A percentile compares a stretch with the other conserved stretches of the same genome.
Evolutionary conservation across 2,113 vertebrate genomes (phyloP).

Genomic region (Turnix velox): DNA sequence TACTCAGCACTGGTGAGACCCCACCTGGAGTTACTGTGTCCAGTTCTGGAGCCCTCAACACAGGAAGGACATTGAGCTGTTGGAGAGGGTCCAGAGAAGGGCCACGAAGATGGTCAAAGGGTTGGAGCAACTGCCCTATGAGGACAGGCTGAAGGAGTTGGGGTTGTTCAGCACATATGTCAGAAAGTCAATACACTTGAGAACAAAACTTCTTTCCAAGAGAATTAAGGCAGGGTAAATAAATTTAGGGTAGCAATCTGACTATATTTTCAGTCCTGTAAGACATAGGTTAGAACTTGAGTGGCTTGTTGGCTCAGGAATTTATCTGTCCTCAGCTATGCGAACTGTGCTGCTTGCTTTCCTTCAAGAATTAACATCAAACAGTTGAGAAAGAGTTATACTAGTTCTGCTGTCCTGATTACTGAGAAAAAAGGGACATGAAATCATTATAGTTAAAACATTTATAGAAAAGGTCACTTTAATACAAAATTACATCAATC

Average conservation of each 20-base stretch:
- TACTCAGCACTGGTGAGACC: too few species aligned
- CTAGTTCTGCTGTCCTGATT: conserved; percentile 69
- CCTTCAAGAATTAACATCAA: conserved; percentile 70
- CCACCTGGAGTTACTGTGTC: too few species aligned
- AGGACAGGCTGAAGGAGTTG: too few species aligned
- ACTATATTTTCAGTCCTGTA: not conserved
- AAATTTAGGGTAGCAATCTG: not conserved
- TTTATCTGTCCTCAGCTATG: not conserved
- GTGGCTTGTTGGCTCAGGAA: not conserved
- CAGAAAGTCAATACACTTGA: not conserved
- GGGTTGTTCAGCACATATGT: too few species aligned
- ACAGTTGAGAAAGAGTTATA: conserved; percentile 69
- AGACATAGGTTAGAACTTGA: too few species aligned
- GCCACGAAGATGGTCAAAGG: too few species aligned
- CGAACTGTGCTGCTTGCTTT: conserved; percentile 60
- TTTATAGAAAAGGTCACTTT: conserved; percentile 88
- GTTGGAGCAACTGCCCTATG: too few species aligned
- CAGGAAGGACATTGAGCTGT: too few species aligned
- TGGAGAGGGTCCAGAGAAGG: too few species aligned
- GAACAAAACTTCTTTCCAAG: not conserved
- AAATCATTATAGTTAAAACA: conserved; percentile 92
- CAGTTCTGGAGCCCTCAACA: too few species aligned
- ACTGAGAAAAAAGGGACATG: conserved; percentile 86
- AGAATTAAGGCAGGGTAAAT: not conserved
- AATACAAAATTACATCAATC: conserved; percentile 91